Percentiles rank a stretch among this genome's conserved stretches.
These are phyloP conservation scores for Galerucella nymphaeae DNA, from an alignment of 2,888 invertebrate genomes.

Conservation along the genomic window DNA sequence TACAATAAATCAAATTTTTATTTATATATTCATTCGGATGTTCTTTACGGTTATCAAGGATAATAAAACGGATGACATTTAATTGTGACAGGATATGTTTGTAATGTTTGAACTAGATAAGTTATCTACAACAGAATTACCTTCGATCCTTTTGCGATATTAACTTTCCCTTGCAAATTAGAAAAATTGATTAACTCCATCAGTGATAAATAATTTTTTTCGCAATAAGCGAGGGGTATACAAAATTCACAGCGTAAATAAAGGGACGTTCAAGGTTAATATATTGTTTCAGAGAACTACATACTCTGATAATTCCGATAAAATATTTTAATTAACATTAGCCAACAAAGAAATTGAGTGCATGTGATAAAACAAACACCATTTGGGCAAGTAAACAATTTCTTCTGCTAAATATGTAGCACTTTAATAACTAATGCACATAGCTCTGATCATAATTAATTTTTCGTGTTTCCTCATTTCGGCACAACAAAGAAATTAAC, in stretches of 20 bases:
- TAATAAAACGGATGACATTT: neutral
- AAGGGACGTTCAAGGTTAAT: neutral
- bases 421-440: neutral
- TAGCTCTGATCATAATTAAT: no score
- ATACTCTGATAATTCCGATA: neutral
- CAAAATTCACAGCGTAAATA: neutral
- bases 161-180: neutral
- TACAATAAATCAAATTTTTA: no score
- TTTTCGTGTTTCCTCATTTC: no score
- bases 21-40: neutral
- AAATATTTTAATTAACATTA: neutral
- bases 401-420: neutral
- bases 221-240: neutral
- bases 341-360: neutral
- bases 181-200: neutral
- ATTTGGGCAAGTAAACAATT: neutral
- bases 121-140: neutral
- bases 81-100: neutral
- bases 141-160: neutral
- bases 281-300: neutral
- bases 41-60: neutral
- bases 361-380: neutral
- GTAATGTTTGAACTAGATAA: neutral
- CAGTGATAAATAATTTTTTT: slow-evolving; percentile 5
- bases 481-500: no score